Percentiles rank a stretch among this genome's conserved stretches.
Evolutionary conservation across 2,113 vertebrate genomes (phyloP).

Genomic region (Alosa alosa): DNA sequence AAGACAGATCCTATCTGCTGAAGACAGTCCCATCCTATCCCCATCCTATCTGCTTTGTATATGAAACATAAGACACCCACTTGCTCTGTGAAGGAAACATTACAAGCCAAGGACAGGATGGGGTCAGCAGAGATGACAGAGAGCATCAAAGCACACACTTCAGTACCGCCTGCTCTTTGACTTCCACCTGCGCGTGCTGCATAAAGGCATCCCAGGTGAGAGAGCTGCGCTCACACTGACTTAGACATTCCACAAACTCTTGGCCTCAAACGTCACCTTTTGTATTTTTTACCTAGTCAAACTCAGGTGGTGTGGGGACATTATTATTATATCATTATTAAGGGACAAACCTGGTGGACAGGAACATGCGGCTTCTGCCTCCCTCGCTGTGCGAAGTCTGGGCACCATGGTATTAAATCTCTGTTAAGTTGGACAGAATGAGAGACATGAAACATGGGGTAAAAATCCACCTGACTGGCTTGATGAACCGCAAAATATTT

Average conservation of each 20-base stretch:
- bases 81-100: background rate
- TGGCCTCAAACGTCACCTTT: background rate
- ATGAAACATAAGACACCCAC: background rate
- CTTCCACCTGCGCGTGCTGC: background rate
- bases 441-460: background rate
- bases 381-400: slow-evolving; percentile 74
- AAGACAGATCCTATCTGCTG: background rate
- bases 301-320: background rate
- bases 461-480: background rate
- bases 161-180: background rate
- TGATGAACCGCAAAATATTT: background rate
- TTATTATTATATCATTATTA: background rate
- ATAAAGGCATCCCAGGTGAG: background rate
- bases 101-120: background rate
- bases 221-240: background rate
- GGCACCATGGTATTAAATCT: slow-evolving; percentile 69
- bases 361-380: slow-evolving; percentile 68
- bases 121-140: background rate
- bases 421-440: slow-evolving; percentile 55
- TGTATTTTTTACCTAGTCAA: background rate
- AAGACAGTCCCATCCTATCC: background rate
- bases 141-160: background rate
- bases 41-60: background rate
- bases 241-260: background rate
- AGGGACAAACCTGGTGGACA: slow-evolving; percentile 62